Conservation (phyloP, 2,113 vertebrate genomes). For the cattle (Bos taurus) region DNA sequence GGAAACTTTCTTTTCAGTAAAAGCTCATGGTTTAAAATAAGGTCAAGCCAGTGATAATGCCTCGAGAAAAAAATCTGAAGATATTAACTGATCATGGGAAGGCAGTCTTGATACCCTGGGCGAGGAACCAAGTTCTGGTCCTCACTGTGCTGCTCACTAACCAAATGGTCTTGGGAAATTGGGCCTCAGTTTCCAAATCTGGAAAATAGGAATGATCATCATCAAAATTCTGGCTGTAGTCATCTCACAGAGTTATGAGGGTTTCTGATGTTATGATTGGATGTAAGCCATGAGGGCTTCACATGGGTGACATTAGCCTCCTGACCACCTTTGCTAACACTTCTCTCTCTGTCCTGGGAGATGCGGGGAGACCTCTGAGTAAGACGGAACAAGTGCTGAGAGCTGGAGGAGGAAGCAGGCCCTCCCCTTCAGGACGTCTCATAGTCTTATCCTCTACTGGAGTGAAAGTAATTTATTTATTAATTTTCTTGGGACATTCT, state of each 20-base stretch:
- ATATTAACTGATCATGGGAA: background rate
- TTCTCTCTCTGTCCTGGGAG: background rate
- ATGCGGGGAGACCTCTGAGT: background rate
- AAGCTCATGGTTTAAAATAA: slow-evolving; percentile 35
- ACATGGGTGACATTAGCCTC: background rate
- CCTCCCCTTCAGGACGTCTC: background rate
- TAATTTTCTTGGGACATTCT: background rate
- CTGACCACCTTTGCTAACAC: background rate
- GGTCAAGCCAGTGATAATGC: background rate
- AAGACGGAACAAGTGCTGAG: background rate
- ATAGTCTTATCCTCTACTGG: background rate
- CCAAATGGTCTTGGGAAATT: background rate
- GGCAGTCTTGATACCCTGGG: background rate
- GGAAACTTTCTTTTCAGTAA: slow-evolving; percentile 18
- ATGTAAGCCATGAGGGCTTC: background rate
- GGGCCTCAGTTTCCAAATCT: background rate
- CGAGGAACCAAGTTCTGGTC: background rate
- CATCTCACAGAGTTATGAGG: background rate
- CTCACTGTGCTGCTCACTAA: background rate
- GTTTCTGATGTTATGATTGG: accelerated
- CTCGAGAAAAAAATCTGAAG: background rate
- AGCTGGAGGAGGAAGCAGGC: background rate
- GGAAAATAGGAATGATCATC: background rate
- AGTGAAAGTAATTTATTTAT: background rate
- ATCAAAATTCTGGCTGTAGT: background rate